Evolutionary conservation across 2,113 vertebrate species (phyloP), one percentile per base, ranked within the genome.

Genomic region (Pardalotus punctatus): DNA sequence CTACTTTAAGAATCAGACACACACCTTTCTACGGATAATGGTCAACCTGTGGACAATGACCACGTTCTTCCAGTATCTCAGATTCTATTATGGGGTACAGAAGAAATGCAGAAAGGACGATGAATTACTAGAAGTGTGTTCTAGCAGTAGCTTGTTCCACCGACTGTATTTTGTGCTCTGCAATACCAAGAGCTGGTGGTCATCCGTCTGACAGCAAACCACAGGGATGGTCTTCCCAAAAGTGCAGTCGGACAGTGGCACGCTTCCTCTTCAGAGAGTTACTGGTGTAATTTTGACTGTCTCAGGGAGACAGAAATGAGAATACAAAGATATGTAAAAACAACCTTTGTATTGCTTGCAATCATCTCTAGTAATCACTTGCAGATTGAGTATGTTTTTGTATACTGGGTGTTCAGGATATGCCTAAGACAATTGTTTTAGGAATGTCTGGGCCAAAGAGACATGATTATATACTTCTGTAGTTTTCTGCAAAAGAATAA

Each of bases 331-430:
- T 38, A 80, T 1, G 6, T 22, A 67, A 90, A 93, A 85, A 85
- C 29, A 67, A 58, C 16, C 7, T 50, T 50, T 54, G 21, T 40
- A 20, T 48, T 77, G 31, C 40, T 53, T 79, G 57, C 66, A 58
- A n/a, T 53, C 40, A 48, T 69, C 17, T 90, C 48, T 33, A 36
- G n/a, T 94, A 94, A 96, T 88, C 67, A 86, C 53, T 95, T 95
- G 47, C 80, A 95, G 89, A 92, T 11, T 86, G 56, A 72, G 62
- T 9, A 23, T 86, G 83, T 3, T 73, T 90, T 92, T 69, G 25
- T n/a, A 60, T 25, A 35, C 33, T 21, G 60, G 36, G 31, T 69
- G 45, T 70, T 94, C 79, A 61, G 91, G 83, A 91, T 61, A 77
- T 77, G 83, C 62, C 54, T 29, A 88, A 27, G 6, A 91, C 79